Conservation (phyloP, 2,888 invertebrate species). For the Cephonodes hylas region DNA sequence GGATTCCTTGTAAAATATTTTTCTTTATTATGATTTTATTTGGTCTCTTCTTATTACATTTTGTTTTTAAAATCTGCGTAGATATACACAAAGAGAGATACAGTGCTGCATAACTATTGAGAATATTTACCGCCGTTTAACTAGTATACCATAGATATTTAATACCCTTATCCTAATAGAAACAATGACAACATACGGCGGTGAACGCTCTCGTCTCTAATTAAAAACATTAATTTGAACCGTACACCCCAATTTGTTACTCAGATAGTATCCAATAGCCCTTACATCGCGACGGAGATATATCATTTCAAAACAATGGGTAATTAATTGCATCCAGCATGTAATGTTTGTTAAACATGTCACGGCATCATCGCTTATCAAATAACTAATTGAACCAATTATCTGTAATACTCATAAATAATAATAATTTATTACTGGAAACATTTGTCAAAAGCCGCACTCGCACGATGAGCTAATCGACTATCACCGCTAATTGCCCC, state of each 20-base stretch:
- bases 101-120: no score
- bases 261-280: background rate
- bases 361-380: conserved; percentile 17
- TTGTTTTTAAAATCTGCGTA: no score
- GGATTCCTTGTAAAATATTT: no score
- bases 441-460: conserved; percentile 79
- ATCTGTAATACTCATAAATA: conserved; percentile 63
- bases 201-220: background rate
- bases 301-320: conserved; percentile 2
- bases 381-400: conserved; percentile 59
- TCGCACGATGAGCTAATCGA: conserved; percentile 80
- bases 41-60: no score
- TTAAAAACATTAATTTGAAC: background rate
- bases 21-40: no score
- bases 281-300: background rate
- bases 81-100: no score
- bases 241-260: background rate
- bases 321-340: conserved; percentile 2
- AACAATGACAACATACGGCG: background rate
- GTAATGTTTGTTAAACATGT: conserved; percentile 10
- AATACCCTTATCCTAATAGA: background rate
- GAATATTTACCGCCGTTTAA: background rate
- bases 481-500: conserved; percentile 81
- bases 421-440: conserved; percentile 72
- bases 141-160: background rate